These are phyloP conservation scores for Potorous gilbertii DNA, from an alignment of 2,797 vertebrate genomes.

Conservation along the genomic window DNA sequence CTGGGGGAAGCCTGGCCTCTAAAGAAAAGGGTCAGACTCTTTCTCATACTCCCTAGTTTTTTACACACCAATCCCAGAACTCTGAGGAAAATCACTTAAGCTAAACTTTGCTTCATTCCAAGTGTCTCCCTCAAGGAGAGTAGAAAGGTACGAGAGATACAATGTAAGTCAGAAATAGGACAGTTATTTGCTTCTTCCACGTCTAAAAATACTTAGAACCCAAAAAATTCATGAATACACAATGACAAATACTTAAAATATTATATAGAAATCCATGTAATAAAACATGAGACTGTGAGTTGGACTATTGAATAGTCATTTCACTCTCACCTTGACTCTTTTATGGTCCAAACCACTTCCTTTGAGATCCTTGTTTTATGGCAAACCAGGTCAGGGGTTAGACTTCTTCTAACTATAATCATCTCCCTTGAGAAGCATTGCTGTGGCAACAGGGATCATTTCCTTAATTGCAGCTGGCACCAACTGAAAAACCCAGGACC, in stretches of 20 bases:
- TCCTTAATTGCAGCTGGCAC: neutral
- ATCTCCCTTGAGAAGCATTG: neutral
- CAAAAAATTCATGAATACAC: neutral
- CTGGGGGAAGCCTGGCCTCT: neutral
- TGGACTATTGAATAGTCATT: neutral
- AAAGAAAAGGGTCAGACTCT: neutral
- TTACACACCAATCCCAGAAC: neutral
- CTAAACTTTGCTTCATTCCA: neutral
- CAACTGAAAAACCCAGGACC: neutral
- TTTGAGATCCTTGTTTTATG: neutral
- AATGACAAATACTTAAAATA: neutral
- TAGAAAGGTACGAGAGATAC: neutral
- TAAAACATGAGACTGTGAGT: neutral
- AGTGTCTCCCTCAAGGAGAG: neutral
- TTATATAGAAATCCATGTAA: neutral
- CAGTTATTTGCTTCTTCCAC: neutral
- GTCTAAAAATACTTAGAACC: neutral
- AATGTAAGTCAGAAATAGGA: neutral
- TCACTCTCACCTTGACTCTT: neutral
- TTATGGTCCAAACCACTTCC: neutral
- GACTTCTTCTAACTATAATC: neutral
- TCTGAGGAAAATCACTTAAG: neutral
- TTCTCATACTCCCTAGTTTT: neutral
- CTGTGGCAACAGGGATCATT: neutral
- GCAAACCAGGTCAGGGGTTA: neutral